phyloP scores from a whole-genome alignment of 37 sponge, comb jelly and placozoan genomes.

The Haliclona indistincta region DNA sequence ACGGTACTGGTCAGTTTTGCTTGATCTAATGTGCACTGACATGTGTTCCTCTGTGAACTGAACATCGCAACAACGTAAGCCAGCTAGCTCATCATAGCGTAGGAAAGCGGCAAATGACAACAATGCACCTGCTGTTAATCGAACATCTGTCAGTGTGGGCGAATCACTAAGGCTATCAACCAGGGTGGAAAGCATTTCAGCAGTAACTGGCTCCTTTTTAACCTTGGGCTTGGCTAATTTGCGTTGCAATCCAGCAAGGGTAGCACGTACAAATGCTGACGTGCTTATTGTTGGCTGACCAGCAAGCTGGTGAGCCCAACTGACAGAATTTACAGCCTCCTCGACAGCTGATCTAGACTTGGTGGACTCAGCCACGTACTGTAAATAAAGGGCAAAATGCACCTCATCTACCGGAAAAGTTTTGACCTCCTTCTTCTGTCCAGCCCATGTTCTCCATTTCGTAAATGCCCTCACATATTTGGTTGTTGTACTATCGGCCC shows the following conservation, averaged over 20 bases:
- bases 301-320: no score
- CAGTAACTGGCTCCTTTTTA: background rate
- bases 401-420: background rate
- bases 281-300: no score
- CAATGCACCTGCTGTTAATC: background rate
- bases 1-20: conserved; percentile 4
- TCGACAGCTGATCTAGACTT: background rate
- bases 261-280: background rate
- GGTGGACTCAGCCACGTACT: background rate
- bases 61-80: no score
- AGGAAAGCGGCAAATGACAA: conserved; percentile 3
- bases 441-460: no score
- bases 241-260: no score
- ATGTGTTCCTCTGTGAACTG: background rate
- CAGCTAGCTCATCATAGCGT: background rate
- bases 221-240: background rate
- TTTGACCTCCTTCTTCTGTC: background rate
- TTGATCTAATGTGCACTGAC: no score
- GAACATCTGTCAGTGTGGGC: conserved; percentile 1
- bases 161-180: background rate
- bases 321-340: no score
- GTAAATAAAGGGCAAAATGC: no score
- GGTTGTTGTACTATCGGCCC: conserved; percentile 7
- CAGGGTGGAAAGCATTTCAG: background rate
- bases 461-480: conserved; percentile 15